Evolutionary conservation across 2,113 vertebrate species (phyloP), one percentile per base, ranked within the genome.

Genomic region (Crotalus tigris): DNA sequence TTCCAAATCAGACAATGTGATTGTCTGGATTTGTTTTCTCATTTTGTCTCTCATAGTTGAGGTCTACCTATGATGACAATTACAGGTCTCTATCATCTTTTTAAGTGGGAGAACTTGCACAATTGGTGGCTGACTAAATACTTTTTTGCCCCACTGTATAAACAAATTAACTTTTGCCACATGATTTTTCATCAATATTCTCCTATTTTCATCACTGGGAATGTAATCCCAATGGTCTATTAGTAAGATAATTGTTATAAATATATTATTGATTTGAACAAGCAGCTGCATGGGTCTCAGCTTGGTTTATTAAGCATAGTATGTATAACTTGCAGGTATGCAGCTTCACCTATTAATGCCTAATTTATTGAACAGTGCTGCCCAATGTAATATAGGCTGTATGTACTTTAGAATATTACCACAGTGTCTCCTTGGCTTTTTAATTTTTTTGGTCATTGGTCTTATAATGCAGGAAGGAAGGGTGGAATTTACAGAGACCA

Each of bases 381-480:
- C 92, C 57, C 59, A 59, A 96, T 94, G 89, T 55, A 85, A 94
- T 39, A 59, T 49, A 93, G 85, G 93, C 51, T 58, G 81, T 29
- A 94, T 89, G 93, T 96, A 94, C 85, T 88, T 61, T 33, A 85
- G 88, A 94, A 95, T 94, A 95, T 90, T 95, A 93, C 94, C 44
- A 92, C 75, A 86, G 86, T 58, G 21, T 87, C 88, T 88, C 94
- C 94, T 95, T 91, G 94, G 93, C 46, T 95, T 92, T 95, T 94
- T 94, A 53, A 96, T 96, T 94, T 94, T 96, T 96, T 97, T 96
- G 95, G 90, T 95, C 95, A 94, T 91, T 96, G 94, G 95, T 94
- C 95, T 97, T 97, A 95, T 93, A 95, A 97, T 96, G 95, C 97
- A 98, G 98, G 98, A 98, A 98, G 98, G 98, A 98, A 99, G 97